Evolutionary conservation across 2,797 vertebrate species (phyloP), one percentile per base, ranked within the genome.

Genomic region (Pteropus rufus): DNA sequence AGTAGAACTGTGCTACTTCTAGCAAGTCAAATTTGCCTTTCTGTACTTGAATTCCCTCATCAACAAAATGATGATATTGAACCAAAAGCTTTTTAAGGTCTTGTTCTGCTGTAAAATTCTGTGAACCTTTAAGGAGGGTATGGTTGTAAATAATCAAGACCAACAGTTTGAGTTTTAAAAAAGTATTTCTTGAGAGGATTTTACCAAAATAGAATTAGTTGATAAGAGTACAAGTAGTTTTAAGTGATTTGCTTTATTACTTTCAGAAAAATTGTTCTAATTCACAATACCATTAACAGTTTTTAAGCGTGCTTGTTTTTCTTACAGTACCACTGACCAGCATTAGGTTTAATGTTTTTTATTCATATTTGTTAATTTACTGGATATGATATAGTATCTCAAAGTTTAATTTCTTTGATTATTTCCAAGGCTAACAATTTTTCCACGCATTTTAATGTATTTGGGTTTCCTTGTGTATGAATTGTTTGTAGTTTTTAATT

Each of bases 121-220:
- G 7, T 56, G 69, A 87, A 34, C 64, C 41, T 64, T 64, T 64
- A 77, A 82, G 44, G 54, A 89, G 8, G 7, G 19, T 65, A 7
- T 1, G 49, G 21, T 79, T 92, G 11, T 88, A 87, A 91, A 77
- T 76, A 75, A 79, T 85, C 34, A 80, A 81, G 24, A 67, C 34
- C 36, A 80, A 69, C 23, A 34, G 44, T 93, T 70, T 83, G 49
- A 44, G 36, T 49, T 36, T 62, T 75, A 18, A 5, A 58, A 65
- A 79, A 46, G 14, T 56, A 70, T 70, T 86, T 76, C 12, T 77
- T 97, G 49, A 91, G 70, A 36, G 62, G 36, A 82, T 73, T 64
- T 93, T 29, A 93, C 23, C 52, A 90, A 75, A 93, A 56, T 92
- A 64, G 29, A 36, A 65, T 93, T 93, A 83, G 21, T 62, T 94